Percentiles rank a stretch among this genome's conserved stretches.
Conservation (phyloP, 2,797 vertebrate genomes). For the Ambastaia sidthimunki region DNA sequence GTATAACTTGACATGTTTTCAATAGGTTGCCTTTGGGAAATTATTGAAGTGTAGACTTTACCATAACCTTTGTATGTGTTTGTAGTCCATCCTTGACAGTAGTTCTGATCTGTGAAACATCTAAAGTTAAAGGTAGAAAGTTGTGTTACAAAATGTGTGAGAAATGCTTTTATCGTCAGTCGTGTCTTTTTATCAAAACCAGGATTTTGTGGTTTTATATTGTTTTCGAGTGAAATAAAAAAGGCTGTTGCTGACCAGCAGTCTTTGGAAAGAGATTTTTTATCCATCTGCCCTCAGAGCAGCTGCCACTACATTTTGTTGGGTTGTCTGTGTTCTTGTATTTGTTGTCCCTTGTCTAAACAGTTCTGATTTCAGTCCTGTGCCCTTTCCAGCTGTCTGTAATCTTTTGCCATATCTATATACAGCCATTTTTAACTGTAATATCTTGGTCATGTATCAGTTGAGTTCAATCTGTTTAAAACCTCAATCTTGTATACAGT, state of each 20-base stretch:
- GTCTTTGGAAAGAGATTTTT: slow-evolving; percentile 3
- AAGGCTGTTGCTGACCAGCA: slow-evolving; percentile 9
- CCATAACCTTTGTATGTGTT: slow-evolving; percentile 27
- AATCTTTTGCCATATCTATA: slow-evolving; percentile 56
- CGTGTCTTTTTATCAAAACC: slow-evolving; percentile 34
- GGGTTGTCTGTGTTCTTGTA: slow-evolving; percentile 30
- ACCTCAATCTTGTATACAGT: slow-evolving; percentile 80
- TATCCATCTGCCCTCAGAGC: slow-evolving; percentile 10
- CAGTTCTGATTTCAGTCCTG: slow-evolving; percentile 50
- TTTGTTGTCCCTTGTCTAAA: slow-evolving; percentile 19
- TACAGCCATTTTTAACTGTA: slow-evolving; percentile 68
- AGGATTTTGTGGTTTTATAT: slow-evolving; percentile 47
- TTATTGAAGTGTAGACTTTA: slow-evolving; percentile 28
- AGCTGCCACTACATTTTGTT: slow-evolving; percentile 41
- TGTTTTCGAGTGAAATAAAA: slow-evolving; percentile 33
- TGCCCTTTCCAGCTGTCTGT: slow-evolving; percentile 59
- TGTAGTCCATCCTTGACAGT: slow-evolving; percentile 1
- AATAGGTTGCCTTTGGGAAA: slow-evolving; percentile 50
- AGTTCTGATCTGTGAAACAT: slow-evolving; percentile 12
- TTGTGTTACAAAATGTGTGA: not conserved
- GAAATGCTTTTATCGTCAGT: slow-evolving; percentile 34
- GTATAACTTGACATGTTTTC: slow-evolving; percentile 57
- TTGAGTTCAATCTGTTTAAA: slow-evolving; percentile 67
- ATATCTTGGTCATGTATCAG: slow-evolving; percentile 70
- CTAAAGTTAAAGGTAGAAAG: slow-evolving; percentile 3